These are phyloP conservation scores for Creontiades dilutus DNA, from an alignment of 2,888 invertebrate genomes.

Conservation along the genomic window DNA sequence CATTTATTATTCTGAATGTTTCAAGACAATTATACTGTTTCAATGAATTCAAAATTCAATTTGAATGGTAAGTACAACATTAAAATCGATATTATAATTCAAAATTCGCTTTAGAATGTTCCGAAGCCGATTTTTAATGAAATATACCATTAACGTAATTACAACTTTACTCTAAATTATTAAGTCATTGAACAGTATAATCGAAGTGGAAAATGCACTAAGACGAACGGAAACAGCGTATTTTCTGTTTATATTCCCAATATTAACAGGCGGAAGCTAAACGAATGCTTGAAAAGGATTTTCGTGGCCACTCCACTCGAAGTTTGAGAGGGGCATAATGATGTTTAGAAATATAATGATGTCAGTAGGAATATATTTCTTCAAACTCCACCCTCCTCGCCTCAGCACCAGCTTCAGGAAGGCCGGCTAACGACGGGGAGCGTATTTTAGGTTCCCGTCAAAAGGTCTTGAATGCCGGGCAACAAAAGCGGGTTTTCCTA, in stretches of 20 bases:
- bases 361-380: slow-evolving; percentile 28
- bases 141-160: too few relatives aligned
- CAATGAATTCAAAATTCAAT: too few relatives aligned
- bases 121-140: too few relatives aligned
- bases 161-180: too few relatives aligned
- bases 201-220: too few relatives aligned
- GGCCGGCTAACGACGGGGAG: slow-evolving; percentile 9
- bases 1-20: too few relatives aligned
- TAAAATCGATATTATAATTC: too few relatives aligned
- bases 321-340: background rate
- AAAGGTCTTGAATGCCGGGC: slow-evolving; percentile 19
- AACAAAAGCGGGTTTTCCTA: slow-evolving; percentile 16
- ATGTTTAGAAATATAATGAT: slow-evolving; percentile 42
- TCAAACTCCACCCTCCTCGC: background rate
- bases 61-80: too few relatives aligned
- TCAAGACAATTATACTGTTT: too few relatives aligned
- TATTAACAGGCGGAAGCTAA: background rate
- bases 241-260: background rate
- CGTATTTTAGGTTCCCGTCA: background rate
- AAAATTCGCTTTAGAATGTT: too few relatives aligned
- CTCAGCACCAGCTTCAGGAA: background rate
- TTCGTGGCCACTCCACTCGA: slow-evolving; percentile 11
- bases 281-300: slow-evolving; percentile 15
- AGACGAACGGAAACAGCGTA: background rate
- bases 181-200: too few relatives aligned